Evolutionary conservation across 2,113 vertebrate species (phyloP).

Genomic region (Furnarius figulus): DNA sequence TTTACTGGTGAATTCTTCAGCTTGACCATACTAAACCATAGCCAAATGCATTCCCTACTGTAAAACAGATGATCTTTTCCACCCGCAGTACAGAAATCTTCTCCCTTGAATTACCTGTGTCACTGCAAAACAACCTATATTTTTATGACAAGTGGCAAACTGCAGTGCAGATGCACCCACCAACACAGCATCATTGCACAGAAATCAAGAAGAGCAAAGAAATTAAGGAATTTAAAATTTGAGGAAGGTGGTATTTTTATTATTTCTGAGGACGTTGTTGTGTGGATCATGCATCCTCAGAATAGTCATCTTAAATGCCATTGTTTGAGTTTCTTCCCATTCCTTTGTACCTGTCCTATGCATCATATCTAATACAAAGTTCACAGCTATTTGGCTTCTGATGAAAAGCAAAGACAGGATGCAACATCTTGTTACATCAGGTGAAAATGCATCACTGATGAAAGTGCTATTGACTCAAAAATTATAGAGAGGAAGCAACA

Average conservation of each 20-base stretch:
- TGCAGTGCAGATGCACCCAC: not conserved
- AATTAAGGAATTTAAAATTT: not conserved
- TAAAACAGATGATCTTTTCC: not conserved
- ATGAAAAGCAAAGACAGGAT: not conserved
- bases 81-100: not conserved
- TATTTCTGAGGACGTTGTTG: not conserved
- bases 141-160: not conserved
- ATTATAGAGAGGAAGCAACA: not conserved
- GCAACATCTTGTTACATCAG: not conserved
- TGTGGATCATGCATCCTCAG: not conserved
- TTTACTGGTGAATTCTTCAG: not conserved
- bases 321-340: not conserved
- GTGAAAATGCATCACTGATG: accelerated
- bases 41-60: not conserved
- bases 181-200: not conserved
- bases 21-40: not conserved
- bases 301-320: not conserved
- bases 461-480: conserved; percentile 24
- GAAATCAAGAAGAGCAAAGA: not conserved
- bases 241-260: not conserved
- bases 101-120: not conserved
- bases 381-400: conserved; percentile 10
- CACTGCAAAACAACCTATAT: not conserved
- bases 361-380: not conserved
- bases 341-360: not conserved